Conservation (phyloP, 1,140 invertebrate genomes). For the Psilanteris sp. region DNA sequence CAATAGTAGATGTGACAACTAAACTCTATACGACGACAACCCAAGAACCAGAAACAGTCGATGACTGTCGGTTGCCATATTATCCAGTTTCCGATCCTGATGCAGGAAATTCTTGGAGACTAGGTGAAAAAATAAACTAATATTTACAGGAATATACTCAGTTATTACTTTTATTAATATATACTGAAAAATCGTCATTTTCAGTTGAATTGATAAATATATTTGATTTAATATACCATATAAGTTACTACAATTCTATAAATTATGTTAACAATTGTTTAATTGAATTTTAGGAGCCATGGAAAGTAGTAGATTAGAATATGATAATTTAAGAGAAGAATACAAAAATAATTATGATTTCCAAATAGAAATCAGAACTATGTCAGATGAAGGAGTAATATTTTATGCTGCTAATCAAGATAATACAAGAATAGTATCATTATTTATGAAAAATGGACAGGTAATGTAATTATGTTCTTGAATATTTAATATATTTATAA, state of each 20-base stretch:
- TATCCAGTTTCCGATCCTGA: constrained; percentile 73
- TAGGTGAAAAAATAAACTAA: too few relatives aligned
- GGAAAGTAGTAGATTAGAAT: constrained; percentile 87
- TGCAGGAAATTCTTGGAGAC: constrained; percentile 75
- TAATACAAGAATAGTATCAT: constrained; percentile 88
- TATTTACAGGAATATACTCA: too few relatives aligned
- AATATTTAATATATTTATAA: constrained; percentile 7
- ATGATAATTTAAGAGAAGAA: constrained; percentile 82
- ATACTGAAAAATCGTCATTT: too few relatives aligned
- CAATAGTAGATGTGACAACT: constrained; percentile 32
- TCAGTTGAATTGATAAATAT: too few relatives aligned
- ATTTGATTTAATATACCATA: too few relatives aligned
- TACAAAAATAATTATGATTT: constrained; percentile 86
- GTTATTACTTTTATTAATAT: too few relatives aligned
- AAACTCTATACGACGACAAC: constrained; percentile 44
- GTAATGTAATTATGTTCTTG: constrained; percentile 81
- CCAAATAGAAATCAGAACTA: constrained; percentile 90
- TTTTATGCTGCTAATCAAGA: constrained; percentile 88
- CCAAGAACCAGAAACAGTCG: constrained; percentile 59
- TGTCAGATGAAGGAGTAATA: constrained; percentile 87
- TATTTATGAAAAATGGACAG: constrained; percentile 90
- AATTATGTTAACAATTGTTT: neutral
- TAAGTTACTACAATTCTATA: too few relatives aligned
- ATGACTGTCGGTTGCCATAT: constrained; percentile 73
- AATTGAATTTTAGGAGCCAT: constrained; percentile 81